A percentile compares a stretch with the other conserved stretches of the same genome.
These are phyloP conservation scores for Mesorhabditis spiculigera DNA, from an alignment of 2,888 invertebrate species.

Conservation along the genomic window DNA sequence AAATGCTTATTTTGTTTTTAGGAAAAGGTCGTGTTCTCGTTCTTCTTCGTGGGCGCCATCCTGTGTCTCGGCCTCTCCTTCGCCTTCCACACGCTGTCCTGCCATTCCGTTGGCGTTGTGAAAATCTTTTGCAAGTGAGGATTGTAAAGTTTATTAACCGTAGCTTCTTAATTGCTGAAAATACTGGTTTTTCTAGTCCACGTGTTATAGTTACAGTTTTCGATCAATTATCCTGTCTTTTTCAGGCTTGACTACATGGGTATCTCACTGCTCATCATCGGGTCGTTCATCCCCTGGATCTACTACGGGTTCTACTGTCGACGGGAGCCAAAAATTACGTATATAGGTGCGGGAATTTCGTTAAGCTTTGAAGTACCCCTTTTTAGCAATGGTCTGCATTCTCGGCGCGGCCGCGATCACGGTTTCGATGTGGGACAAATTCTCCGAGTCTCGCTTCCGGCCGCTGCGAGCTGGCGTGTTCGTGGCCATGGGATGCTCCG, in stretches of 20 bases:
- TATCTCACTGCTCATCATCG: conserved; percentile 94
- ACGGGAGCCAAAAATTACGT: conserved; percentile 63
- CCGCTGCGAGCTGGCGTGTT: conserved; percentile 89
- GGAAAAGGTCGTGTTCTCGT: conserved; percentile 73
- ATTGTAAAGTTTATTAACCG: neutral
- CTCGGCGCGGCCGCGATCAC: conserved; percentile 67
- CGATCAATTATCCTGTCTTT: neutral
- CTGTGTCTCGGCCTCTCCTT: conserved; percentile 93
- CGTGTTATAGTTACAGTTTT: neutral
- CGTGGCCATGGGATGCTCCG: conserved; percentile 67
- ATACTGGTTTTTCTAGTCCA: neutral
- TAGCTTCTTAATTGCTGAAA: neutral
- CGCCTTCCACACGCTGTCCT: conserved; percentile 94
- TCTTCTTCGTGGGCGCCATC: conserved; percentile 93
- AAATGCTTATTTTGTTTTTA: neutral
- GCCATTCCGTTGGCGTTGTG: conserved; percentile 94
- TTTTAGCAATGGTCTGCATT: conserved; percentile 29
- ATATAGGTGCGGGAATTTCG: conserved; percentile 72
- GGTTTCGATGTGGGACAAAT: conserved; percentile 94
- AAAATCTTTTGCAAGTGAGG: conserved; percentile 85
- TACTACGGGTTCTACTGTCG: conserved; percentile 97
- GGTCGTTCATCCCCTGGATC: conserved; percentile 98
- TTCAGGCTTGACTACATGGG: conserved; percentile 91
- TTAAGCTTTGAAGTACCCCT: neutral
- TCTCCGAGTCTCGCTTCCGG: conserved; percentile 84